Percentiles rank a stretch among this genome's conserved stretches.
Evolutionary conservation across 2,888 invertebrate species (phyloP).

Genomic region (Spodoptera exigua): DNA sequence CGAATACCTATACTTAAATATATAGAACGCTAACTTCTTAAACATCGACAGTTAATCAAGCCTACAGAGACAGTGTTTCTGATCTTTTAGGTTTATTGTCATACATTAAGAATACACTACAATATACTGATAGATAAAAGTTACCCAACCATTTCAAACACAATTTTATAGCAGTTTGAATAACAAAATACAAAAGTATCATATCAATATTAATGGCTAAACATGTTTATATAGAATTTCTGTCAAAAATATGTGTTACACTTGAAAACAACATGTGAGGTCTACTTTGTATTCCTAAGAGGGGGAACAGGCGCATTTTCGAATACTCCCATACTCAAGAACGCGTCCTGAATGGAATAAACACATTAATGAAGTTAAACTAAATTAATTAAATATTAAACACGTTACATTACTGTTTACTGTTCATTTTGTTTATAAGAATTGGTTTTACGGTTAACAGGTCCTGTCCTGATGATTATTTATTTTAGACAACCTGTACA

Average conservation of each 20-base stretch:
- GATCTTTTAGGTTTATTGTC: no score
- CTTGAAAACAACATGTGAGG: constrained; percentile 55
- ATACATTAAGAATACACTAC: no score
- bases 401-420: constrained; percentile 35
- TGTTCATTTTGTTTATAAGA: constrained; percentile 25
- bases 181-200: constrained; percentile 19
- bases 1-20: no score
- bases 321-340: constrained; percentile 46
- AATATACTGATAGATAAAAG: no score
- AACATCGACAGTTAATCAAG: no score
- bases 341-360: constrained; percentile 55
- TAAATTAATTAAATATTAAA: constrained; percentile 50
- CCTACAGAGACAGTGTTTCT: no score
- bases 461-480: no score
- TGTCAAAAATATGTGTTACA: constrained; percentile 19
- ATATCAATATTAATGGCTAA: constrained; percentile 34
- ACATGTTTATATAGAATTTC: constrained; percentile 48
- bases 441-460: constrained; percentile 12
- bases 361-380: constrained; percentile 24
- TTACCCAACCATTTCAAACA: background rate
- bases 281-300: constrained; percentile 56
- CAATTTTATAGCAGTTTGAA: constrained; percentile 5
- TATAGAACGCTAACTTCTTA: no score
- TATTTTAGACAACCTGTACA: no score
- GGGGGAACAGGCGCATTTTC: constrained; percentile 40